These are phyloP conservation scores for Campylomormyrus numenius DNA, from an alignment of 2,113 vertebrate species.

Conservation along the genomic window DNA sequence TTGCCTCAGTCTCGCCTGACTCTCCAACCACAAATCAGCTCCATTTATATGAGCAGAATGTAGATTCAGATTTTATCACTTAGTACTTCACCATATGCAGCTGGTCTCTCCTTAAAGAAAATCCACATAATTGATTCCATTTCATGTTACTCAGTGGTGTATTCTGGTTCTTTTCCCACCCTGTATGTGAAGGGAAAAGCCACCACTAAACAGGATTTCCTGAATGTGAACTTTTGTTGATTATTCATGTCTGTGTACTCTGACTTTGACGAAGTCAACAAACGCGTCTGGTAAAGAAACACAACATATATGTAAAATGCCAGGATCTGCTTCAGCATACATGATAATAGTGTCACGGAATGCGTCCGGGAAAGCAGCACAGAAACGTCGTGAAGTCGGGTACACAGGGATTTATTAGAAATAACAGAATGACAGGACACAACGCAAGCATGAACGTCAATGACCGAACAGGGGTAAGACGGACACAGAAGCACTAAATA, in stretches of 20 bases:
- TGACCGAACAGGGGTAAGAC: too few relatives aligned
- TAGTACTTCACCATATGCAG: neutral
- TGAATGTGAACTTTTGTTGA: neutral
- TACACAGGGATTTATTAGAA: too few relatives aligned
- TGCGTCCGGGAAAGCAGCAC: too few relatives aligned
- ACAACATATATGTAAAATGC: neutral
- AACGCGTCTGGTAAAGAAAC: neutral
- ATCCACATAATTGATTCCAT: neutral
- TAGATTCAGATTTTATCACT: neutral
- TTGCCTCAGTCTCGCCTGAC: neutral
- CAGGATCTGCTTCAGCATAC: neutral
- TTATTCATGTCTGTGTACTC: neutral
- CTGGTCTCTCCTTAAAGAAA: neutral
- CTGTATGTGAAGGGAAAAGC: neutral
- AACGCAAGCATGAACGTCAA: too few relatives aligned
- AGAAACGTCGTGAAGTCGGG: too few relatives aligned
- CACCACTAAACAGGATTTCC: neutral
- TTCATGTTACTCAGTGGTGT: neutral
- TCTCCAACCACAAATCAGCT: neutral
- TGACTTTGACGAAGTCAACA: neutral
- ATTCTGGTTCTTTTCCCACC: neutral
- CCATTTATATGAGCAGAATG: neutral
- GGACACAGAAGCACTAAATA: too few relatives aligned
- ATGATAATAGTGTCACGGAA: neutral
- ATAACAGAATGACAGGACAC: too few relatives aligned